These are phyloP conservation scores for Eucidaris tribuloides DNA, from an alignment of 35 echinoderm and acorn worm species.

Conservation along the genomic window DNA sequence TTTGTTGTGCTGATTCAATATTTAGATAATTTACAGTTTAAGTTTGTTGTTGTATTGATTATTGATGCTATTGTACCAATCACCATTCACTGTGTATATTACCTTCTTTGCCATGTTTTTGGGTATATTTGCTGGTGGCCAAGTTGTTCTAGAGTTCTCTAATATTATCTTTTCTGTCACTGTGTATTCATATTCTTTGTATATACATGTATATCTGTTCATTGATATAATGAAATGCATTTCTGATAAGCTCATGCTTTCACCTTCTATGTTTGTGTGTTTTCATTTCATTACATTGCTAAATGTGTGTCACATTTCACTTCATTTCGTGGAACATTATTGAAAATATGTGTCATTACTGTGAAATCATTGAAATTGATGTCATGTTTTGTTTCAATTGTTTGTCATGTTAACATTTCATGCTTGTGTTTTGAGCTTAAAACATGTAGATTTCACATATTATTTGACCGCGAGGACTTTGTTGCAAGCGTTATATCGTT, in stretches of 20 bases:
- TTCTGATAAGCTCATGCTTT: too few species aligned
- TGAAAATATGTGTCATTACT: not conserved
- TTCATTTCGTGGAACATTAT: not conserved
- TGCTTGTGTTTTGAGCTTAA: not conserved
- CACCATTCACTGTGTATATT: slow-evolving; percentile 10
- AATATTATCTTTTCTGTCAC: too few species aligned
- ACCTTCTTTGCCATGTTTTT: slow-evolving; percentile 12
- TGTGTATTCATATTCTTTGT: too few species aligned
- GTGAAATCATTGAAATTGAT: not conserved
- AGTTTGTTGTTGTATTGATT: too few species aligned
- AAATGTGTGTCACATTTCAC: not conserved
- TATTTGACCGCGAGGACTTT: not conserved
- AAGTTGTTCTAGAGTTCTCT: slow-evolving; percentile 21
- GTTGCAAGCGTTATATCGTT: too few species aligned
- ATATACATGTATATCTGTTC: too few species aligned
- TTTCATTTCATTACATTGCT: too few species aligned
- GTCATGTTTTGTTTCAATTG: not conserved
- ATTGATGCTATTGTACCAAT: too few species aligned
- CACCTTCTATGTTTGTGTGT: slow-evolving; percentile 25
- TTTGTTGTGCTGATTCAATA: not conserved
- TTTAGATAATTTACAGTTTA: not conserved
- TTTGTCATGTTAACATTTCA: not conserved
- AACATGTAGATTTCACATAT: not conserved
- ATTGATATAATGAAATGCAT: too few species aligned
- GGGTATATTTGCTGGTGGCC: slow-evolving; percentile 39